These are phyloP conservation scores for Megaceryle torquata DNA, from an alignment of 2,113 vertebrate genomes.

Conservation along the genomic window DNA sequence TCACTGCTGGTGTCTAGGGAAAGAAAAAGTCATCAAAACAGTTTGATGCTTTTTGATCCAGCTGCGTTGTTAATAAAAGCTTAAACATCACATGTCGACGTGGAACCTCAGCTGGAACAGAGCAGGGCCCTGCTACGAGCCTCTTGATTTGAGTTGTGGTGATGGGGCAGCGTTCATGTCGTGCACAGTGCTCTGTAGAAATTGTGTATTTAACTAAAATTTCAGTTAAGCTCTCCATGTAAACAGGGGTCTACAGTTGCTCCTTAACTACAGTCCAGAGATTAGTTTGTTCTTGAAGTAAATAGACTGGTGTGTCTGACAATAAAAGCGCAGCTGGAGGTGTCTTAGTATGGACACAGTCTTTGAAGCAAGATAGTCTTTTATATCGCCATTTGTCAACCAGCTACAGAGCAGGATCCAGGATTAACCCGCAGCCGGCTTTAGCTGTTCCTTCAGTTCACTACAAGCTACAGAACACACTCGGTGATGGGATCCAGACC, in stretches of 20 bases:
- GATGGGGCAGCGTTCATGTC: background rate
- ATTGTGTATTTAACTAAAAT: background rate
- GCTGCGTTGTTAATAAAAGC: background rate
- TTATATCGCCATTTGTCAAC: slow-evolving; percentile 4
- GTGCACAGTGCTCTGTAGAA: background rate
- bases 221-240: background rate
- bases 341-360: background rate
- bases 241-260: background rate
- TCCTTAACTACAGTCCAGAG: background rate
- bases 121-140: background rate
- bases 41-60: background rate
- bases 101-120: background rate
- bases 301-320: background rate
- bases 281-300: slow-evolving; percentile 16
- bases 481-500: background rate
- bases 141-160: background rate
- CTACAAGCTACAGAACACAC: background rate
- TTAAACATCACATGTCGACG: fast-evolving
- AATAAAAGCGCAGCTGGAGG: background rate
- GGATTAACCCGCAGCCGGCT: slow-evolving; percentile 14
- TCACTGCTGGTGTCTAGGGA: background rate
- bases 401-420: background rate
- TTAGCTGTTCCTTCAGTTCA: background rate
- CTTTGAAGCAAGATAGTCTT: slow-evolving; percentile 13
- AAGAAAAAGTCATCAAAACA: background rate